phyloP scores from a whole-genome alignment of 2,797 vertebrate species.

The Chiloscyllium punctatum region DNA sequence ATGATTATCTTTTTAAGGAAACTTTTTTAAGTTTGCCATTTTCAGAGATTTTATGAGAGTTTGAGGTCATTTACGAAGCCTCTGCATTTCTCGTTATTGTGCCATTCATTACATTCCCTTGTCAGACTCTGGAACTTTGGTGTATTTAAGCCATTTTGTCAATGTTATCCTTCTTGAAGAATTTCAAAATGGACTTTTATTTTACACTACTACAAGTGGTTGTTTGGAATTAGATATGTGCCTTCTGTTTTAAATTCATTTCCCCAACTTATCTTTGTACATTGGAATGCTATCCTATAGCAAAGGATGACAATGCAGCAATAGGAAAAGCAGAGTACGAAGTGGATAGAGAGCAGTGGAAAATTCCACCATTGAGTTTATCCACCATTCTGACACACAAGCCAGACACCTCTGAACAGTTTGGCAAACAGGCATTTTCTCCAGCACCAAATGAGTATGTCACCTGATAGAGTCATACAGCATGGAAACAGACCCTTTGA shows the following conservation, averaged over 20 bases:
- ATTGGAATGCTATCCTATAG: background rate
- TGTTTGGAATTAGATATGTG: background rate
- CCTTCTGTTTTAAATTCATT: background rate
- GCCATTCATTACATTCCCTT: background rate
- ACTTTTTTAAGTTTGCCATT: background rate
- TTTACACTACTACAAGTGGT: background rate
- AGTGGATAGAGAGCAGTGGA: too few species aligned
- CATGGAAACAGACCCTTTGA: too few species aligned
- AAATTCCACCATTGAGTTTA: too few species aligned
- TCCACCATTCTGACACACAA: too few species aligned
- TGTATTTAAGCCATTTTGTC: background rate
- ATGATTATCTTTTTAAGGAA: background rate
- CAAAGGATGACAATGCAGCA: background rate
- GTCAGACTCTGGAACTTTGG: background rate
- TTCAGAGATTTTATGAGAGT: background rate
- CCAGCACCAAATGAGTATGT: too few species aligned
- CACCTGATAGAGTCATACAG: too few species aligned
- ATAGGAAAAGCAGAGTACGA: too few species aligned
- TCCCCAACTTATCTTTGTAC: background rate
- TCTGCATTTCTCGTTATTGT: background rate
- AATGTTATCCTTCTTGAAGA: background rate
- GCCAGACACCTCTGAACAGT: too few species aligned
- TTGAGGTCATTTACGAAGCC: background rate
- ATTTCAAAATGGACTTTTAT: background rate
- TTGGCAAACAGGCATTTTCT: too few species aligned